A percentile compares a stretch with the other conserved stretches of the same genome.
Evolutionary conservation across 2,888 invertebrate species (phyloP).

Genomic region (Cerceris ruficornis): DNA sequence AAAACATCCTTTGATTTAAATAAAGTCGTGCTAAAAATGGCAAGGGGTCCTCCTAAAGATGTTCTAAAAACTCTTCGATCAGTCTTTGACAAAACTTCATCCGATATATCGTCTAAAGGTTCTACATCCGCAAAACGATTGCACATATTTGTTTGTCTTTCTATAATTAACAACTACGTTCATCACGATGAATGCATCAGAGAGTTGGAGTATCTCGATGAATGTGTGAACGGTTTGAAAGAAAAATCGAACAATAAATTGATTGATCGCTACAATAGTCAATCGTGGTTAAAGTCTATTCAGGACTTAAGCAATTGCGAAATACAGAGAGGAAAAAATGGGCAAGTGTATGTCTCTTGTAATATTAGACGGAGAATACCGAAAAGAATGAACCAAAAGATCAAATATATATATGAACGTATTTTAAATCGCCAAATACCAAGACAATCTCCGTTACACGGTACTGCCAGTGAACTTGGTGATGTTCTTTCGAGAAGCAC

Average conservation of each 20-base stretch:
- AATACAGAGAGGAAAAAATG: conserved; percentile 3
- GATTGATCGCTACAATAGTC: conserved; percentile 4
- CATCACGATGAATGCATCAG: conserved; percentile 53
- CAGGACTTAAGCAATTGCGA: conserved; percentile 51
- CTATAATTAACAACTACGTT: conserved; percentile 11
- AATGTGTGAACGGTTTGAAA: conserved; percentile 32
- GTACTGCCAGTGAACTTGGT: conserved; percentile 43
- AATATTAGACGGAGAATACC: conserved; percentile 13
- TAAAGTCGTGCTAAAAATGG: conserved; percentile 40
- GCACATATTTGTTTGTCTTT: conserved; percentile 54
- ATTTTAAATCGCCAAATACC: conserved; percentile 33
- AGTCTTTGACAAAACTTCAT: conserved; percentile 31
- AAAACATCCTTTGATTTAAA: conserved; percentile 32
- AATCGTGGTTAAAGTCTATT: conserved; percentile 45
- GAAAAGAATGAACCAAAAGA: conserved; percentile 27
- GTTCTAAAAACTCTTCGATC: conserved; percentile 25
- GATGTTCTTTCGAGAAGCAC: conserved; percentile 42
- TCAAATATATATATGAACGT: conserved; percentile 51
- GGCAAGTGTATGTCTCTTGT: conserved; percentile 37
- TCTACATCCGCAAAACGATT: conserved; percentile 24
- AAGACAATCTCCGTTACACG: conserved; percentile 31
- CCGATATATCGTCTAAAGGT: not conserved
- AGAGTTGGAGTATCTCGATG: conserved; percentile 46
- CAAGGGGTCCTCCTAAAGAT: conserved; percentile 33
- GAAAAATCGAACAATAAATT: not conserved